Evolutionary conservation across 2,797 vertebrate species (phyloP).

Genomic region (Valencia hispanica): DNA sequence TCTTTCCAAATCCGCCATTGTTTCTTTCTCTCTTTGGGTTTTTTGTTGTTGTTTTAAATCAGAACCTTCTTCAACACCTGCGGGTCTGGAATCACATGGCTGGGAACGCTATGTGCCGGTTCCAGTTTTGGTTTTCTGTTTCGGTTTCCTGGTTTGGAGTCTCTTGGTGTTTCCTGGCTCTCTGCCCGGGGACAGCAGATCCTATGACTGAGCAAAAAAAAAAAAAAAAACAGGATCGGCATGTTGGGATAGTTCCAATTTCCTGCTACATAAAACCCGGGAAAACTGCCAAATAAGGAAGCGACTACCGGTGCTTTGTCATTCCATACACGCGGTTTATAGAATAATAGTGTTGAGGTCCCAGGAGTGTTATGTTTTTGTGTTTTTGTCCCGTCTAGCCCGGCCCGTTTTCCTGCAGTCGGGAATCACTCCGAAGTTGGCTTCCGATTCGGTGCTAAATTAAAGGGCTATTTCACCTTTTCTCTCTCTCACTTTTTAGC

Average conservation of each 20-base stretch:
- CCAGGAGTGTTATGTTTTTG: background rate
- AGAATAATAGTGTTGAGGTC: background rate
- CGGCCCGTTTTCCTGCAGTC: background rate
- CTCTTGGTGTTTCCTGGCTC: conserved; percentile 20
- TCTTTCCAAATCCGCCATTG: background rate
- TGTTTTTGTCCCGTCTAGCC: background rate
- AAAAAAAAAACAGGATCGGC: conserved; percentile 22
- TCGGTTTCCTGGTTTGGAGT: conserved; percentile 38
- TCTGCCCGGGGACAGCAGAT: conserved; percentile 15
- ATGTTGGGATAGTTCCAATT: conserved; percentile 14
- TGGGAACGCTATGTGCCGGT: fast-evolving
- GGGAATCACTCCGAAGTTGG: background rate
- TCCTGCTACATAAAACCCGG: background rate
- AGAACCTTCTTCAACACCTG: too few relatives aligned
- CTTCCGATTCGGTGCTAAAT: background rate
- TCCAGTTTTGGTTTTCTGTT: conserved; percentile 46
- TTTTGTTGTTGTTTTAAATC: fast-evolving
- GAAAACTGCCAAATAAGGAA: background rate
- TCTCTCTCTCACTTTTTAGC: background rate
- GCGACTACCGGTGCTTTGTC: background rate
- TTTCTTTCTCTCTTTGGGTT: background rate
- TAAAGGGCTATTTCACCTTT: background rate
- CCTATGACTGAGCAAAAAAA: conserved; percentile 66
- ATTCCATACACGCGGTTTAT: background rate
- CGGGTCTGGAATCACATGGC: fast-evolving